phyloP scores from a whole-genome alignment of 2,888 invertebrate species.

The Platycheirus rosarum region DNA sequence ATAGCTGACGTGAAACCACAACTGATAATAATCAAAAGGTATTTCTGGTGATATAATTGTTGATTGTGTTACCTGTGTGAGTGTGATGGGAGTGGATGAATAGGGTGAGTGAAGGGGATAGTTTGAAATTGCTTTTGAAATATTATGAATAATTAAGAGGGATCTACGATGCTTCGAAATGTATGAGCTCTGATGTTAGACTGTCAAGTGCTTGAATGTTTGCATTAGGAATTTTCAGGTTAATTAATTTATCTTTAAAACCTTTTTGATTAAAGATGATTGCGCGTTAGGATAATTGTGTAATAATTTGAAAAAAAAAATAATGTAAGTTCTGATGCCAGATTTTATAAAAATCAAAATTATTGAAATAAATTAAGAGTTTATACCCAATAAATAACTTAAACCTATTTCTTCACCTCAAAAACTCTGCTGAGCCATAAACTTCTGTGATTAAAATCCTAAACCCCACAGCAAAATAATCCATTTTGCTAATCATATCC shows the following conservation, averaged over 20 bases:
- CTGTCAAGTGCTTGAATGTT: no score
- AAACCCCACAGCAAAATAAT: slow-evolving; percentile 57
- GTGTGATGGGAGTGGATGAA: not conserved
- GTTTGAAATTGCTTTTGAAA: not conserved
- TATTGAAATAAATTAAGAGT: no score
- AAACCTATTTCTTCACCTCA: slow-evolving; percentile 36
- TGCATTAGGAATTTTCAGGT: no score
- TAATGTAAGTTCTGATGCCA: no score
- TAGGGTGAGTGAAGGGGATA: not conserved
- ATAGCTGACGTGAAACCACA: slow-evolving; percentile 40
- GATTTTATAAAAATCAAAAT: no score
- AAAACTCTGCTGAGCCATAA: no score
- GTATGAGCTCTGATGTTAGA: no score
- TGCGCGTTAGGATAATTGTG: not conserved
- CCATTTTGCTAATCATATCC: slow-evolving; percentile 59
- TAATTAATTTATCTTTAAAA: not conserved
- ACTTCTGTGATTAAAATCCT: no score
- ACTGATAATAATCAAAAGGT: slow-evolving; percentile 30
- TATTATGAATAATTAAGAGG: slow-evolving; percentile 28
- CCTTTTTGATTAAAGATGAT: not conserved
- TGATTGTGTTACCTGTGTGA: slow-evolving; percentile 19
- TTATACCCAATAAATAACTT: no score
- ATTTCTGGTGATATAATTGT: slow-evolving; percentile 30
- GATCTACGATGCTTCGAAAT: not conserved
- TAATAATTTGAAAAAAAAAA: not conserved